Base-by-base conservation (phyloP, 2,888 invertebrate species). In the Imbricaverruca yamaguchii region DNA sequence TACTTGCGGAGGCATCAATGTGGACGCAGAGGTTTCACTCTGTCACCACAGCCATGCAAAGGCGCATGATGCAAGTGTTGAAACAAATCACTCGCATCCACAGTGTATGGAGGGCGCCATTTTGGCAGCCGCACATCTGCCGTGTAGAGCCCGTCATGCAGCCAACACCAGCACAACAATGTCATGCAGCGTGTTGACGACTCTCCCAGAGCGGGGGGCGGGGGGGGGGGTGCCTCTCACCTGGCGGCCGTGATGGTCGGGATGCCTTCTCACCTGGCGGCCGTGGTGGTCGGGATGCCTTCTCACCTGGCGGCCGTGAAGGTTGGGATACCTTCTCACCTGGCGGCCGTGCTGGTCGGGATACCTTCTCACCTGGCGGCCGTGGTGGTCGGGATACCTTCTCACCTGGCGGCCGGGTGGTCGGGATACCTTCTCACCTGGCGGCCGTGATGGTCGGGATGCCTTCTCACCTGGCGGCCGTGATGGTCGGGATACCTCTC, bases 191-290 rank as follows among this genome's bases (percentile, higher is more conserved):
- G 4, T 39, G 39, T 4, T 4, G 39, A 39, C 39, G 39, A 4
- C 39, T 39, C 39, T 39, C 39, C 39, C 39, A 4, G 39, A 39
- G 39, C 4, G 39, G 39, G 39, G 39, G 39, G n/a, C n/a, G n/a
- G n/a, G n/a, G n/a, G n/a, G n/a, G n/a, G n/a, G n/a, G n/a, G n/a
- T n/a, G n/a, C 39, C 4, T 11, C 56, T 15, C 13, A 79, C 85
- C 96, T 90, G 0, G 94, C 91, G 0, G 94, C 93, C 0, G 95
- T 94, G 77, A 94, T 90, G 0, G 96, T 95, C 83, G 93, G 92
- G 0, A 93, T 90, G 0, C 95, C 95, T 39, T 11, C 56, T 15
- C 13, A 79, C 85, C 96, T 90, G 0, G 94, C 91, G 0, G 94
- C 93, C 0, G 95, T 94, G 77, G 94, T 90, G 0, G 96, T 95